phyloP scores from a whole-genome alignment of 2,888 invertebrate species.

The Cheilosia scutellata region DNA sequence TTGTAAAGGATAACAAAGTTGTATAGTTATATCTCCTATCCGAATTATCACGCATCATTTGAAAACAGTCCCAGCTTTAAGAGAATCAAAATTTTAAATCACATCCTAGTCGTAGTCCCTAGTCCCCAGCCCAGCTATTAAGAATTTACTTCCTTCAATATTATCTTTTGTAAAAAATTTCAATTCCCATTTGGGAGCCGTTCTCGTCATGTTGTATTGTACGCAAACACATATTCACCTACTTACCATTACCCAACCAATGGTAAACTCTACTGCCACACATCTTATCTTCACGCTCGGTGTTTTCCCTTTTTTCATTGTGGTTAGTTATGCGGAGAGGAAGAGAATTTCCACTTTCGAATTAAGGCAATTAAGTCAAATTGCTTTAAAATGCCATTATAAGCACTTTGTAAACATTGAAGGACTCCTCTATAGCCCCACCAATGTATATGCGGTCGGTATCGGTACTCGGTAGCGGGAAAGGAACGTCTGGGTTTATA shows the following conservation, averaged over 20 bases:
- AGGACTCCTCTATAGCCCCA: constrained; percentile 34
- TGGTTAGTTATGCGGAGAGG: constrained; percentile 61
- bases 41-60: not conserved
- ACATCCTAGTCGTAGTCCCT: not conserved
- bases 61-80: constrained; percentile 2
- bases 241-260: constrained; percentile 33
- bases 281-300: constrained; percentile 41
- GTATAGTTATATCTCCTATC: not conserved
- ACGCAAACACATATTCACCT: constrained; percentile 55
- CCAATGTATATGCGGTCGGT: constrained; percentile 24
- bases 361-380: constrained; percentile 76
- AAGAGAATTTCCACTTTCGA: constrained; percentile 62
- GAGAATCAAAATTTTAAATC: not conserved
- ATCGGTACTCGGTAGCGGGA: not conserved
- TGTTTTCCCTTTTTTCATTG: constrained; percentile 33
- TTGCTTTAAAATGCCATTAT: constrained; percentile 74
- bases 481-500: not conserved
- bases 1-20: not conserved
- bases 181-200: constrained; percentile 39
- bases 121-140: constrained; percentile 12
- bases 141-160: constrained; percentile 20
- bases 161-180: constrained; percentile 35
- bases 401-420: constrained; percentile 75
- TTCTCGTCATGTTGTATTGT: constrained; percentile 47
- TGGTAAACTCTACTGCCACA: constrained; percentile 14